Conservation (phyloP, 2,888 invertebrate genomes). For the Rhopalosiphum nymphaeae region DNA sequence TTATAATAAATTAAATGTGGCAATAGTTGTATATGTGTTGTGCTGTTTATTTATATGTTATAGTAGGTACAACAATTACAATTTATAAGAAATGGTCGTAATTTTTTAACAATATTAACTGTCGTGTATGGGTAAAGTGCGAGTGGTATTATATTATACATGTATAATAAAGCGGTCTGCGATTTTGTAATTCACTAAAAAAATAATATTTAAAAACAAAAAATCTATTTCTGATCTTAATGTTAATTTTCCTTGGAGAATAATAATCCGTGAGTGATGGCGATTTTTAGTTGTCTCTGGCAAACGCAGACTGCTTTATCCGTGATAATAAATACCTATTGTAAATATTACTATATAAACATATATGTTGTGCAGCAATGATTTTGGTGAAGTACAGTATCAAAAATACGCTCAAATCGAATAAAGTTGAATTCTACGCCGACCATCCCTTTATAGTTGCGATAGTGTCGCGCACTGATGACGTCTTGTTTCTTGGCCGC, state of each 20-base stretch:
- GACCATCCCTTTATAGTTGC: constrained; percentile 71
- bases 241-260: neutral
- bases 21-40: neutral
- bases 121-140: neutral
- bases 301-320: neutral
- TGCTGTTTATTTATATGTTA: neutral
- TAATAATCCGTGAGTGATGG: neutral
- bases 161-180: neutral
- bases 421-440: constrained; percentile 68
- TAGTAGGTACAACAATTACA: neutral
- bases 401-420: neutral
- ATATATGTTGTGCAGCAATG: neutral
- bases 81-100: neutral
- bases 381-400: neutral
- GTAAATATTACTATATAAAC: neutral
- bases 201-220: neutral
- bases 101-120: neutral
- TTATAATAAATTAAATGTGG: neutral
- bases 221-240: too few relatives aligned
- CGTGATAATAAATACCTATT: neutral
- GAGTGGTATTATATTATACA: neutral
- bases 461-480: neutral
- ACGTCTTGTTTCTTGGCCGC: constrained; percentile 17
- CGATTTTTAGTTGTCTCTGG: neutral
- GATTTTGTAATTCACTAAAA: neutral